phyloP scores from a whole-genome alignment of 1,140 invertebrate genomes.

The Plutomurus gul region DNA sequence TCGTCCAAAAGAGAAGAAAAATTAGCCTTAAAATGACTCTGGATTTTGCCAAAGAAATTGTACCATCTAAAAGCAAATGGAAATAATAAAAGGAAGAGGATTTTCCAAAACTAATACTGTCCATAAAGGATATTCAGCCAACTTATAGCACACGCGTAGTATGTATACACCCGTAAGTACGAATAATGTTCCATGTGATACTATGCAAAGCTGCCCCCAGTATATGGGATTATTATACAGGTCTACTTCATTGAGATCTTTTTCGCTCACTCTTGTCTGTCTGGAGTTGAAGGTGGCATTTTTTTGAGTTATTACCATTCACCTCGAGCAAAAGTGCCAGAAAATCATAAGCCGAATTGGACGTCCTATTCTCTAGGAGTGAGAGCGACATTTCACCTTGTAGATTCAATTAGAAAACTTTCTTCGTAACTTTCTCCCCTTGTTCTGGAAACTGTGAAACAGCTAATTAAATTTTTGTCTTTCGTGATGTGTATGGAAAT shows the following conservation, averaged over 20 bases:
- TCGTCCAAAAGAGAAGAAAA: neutral
- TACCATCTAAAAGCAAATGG: neutral
- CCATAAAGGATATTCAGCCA: neutral
- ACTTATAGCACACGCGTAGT: neutral
- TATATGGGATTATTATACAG: too few species aligned
- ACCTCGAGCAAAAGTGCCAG: too few species aligned
- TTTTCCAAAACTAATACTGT: neutral
- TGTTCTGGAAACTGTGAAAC: neutral
- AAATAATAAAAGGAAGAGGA: neutral
- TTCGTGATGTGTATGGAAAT: too few species aligned
- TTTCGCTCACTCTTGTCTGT: too few species aligned
- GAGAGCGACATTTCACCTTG: neutral
- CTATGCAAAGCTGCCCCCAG: too few species aligned
- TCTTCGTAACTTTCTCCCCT: neutral
- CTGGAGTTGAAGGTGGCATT: too few species aligned
- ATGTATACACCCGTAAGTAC: neutral
- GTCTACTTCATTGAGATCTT: too few species aligned
- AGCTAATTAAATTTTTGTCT: neutral
- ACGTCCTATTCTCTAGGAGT: too few species aligned
- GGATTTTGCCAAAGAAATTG: neutral
- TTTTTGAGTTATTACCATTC: too few species aligned
- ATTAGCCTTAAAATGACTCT: neutral
- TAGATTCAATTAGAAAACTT: constrained; percentile 8
- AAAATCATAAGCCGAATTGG: too few species aligned
- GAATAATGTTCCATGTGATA: too few species aligned